Conservation (phyloP, 2,888 invertebrate species). For the Cloeon dipterum region DNA sequence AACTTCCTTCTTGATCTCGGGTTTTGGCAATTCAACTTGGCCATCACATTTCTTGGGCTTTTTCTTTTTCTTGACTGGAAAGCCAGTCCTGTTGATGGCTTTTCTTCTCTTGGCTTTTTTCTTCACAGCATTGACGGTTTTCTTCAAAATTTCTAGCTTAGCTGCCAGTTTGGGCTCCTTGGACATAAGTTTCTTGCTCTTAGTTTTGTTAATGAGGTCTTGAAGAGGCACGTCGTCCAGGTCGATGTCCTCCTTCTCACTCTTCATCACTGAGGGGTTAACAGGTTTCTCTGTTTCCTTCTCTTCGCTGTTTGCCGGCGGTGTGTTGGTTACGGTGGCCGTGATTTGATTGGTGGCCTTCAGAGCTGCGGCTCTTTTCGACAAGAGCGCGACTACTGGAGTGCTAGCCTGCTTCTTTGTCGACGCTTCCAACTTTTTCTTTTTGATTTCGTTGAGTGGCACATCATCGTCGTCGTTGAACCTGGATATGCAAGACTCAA, state of each 20-base stretch:
- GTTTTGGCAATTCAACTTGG: too few relatives aligned
- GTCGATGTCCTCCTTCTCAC: conserved; percentile 15
- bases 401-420: background rate
- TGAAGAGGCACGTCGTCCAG: too few relatives aligned
- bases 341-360: too few relatives aligned
- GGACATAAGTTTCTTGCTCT: too few relatives aligned
- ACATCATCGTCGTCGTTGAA: too few relatives aligned
- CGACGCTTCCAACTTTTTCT: too few relatives aligned
- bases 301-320: conserved; percentile 7
- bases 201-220: too few relatives aligned
- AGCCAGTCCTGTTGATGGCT: conserved; percentile 67
- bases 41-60: conserved; percentile 19
- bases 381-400: background rate
- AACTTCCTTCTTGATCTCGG: background rate
- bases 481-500: conserved; percentile 27
- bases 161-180: too few relatives aligned
- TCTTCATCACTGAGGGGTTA: conserved; percentile 11
- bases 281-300: too few relatives aligned
- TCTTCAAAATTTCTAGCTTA: conserved; percentile 11
- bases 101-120: conserved; percentile 38
- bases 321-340: too few relatives aligned
- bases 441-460: too few relatives aligned
- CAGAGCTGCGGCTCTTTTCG: background rate
- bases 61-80: conserved; percentile 62
- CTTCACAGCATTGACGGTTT: conserved; percentile 15